Evolutionary conservation across 2,888 invertebrate genomes (phyloP).

Genomic region (Dynastes maya): DNA sequence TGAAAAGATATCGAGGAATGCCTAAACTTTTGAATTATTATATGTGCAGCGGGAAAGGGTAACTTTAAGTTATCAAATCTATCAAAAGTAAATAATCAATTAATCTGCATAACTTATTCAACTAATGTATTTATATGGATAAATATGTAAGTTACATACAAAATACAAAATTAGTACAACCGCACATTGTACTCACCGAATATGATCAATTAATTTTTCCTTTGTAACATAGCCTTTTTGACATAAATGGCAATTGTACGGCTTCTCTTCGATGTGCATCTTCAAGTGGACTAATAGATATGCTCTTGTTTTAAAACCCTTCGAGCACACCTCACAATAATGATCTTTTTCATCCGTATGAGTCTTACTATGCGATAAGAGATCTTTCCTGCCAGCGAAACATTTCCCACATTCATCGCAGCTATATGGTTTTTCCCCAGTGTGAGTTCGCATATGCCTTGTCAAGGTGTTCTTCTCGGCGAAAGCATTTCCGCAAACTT

Average conservation of each 20-base stretch:
- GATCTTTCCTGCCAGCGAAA: constrained; percentile 60
- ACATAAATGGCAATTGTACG: constrained; percentile 48
- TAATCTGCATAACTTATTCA: too few species aligned
- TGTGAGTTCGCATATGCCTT: constrained; percentile 60
- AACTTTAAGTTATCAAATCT: too few species aligned
- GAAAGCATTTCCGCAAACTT: constrained; percentile 61
- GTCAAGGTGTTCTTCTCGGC: constrained; percentile 60
- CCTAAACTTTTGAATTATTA: too few species aligned
- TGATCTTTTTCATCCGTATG: constrained; percentile 61
- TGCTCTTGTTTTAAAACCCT: constrained; percentile 62
- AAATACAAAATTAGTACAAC: too few species aligned
- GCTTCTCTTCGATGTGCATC: constrained; percentile 45
- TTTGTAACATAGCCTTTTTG: constrained; percentile 48
- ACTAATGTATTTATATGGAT: too few species aligned
- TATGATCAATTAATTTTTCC: constrained; percentile 48
- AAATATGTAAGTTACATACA: too few species aligned
- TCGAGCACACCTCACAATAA: constrained; percentile 60
- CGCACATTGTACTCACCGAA: constrained; percentile 19
- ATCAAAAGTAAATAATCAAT: too few species aligned
- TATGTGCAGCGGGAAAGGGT: too few species aligned
- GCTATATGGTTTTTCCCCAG: constrained; percentile 62
- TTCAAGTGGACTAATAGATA: constrained; percentile 59
- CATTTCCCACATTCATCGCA: constrained; percentile 61
- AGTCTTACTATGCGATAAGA: constrained; percentile 61
- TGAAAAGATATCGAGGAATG: too few species aligned